Evolutionary conservation across 2,797 vertebrate species (phyloP).

Genomic region (Holocentrus rufus): DNA sequence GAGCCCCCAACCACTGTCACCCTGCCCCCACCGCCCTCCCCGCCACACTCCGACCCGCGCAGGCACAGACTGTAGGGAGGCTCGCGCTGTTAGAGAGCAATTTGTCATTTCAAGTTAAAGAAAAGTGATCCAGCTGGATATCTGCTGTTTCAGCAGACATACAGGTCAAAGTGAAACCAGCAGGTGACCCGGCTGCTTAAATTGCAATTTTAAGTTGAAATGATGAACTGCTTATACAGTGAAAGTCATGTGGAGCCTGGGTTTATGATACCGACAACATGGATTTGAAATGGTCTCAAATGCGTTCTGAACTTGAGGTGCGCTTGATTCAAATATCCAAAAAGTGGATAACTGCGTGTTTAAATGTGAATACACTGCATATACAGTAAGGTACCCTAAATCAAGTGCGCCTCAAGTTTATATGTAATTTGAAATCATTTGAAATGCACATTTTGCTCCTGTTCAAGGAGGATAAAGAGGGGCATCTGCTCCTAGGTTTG

Average conservation of each 20-base stretch:
- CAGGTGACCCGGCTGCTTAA: background rate
- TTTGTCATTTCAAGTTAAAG: slow-evolving; percentile 28
- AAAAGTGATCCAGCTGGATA: too few species aligned
- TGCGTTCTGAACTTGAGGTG: slow-evolving; percentile 23
- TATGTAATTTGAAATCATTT: background rate
- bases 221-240: slow-evolving; percentile 18
- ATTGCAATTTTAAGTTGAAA: slow-evolving; percentile 23
- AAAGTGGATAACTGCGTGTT: slow-evolving; percentile 12
- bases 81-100: background rate
- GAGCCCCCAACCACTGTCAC: slow-evolving; percentile 81
- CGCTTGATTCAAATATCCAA: slow-evolving; percentile 37
- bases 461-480: slow-evolving; percentile 10
- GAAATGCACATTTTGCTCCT: slow-evolving; percentile 24
- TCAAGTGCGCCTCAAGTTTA: slow-evolving; percentile 31
- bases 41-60: slow-evolving; percentile 76
- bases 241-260: background rate
- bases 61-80: slow-evolving; percentile 75
- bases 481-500: slow-evolving; percentile 17
- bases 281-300: slow-evolving; percentile 24
- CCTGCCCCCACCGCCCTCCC: slow-evolving; percentile 74
- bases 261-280: slow-evolving; percentile 1
- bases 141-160: too few species aligned
- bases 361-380: slow-evolving; percentile 42
- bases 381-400: slow-evolving; percentile 41
- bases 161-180: background rate